These are phyloP conservation scores for Proisotoma minuta DNA, from an alignment of 2,888 invertebrate genomes.

Conservation along the genomic window DNA sequence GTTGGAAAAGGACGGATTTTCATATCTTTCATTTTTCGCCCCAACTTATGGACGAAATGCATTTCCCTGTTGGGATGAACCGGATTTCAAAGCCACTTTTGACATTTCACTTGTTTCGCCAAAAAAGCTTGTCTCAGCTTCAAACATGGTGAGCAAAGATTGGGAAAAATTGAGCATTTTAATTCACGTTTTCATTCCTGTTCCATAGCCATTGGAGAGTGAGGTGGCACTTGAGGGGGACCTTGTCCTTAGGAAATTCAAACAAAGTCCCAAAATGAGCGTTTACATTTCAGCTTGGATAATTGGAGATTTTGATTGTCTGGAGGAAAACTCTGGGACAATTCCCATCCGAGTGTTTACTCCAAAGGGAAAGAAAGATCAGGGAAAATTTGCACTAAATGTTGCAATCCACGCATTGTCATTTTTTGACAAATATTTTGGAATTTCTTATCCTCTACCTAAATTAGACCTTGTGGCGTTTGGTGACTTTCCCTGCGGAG, in stretches of 20 bases:
- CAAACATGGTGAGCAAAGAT: no score
- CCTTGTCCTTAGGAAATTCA: constrained; percentile 55
- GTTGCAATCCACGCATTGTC: constrained; percentile 87
- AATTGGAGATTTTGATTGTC: constrained; percentile 89
- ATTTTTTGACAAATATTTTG: constrained; percentile 90
- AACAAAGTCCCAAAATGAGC: constrained; percentile 86
- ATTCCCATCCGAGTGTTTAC: constrained; percentile 76
- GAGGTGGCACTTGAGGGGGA: not conserved
- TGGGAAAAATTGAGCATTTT: no score
- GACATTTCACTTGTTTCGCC: no score
- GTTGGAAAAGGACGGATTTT: no score
- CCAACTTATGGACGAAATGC: no score
- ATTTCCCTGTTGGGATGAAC: no score
- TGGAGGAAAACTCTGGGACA: constrained; percentile 75
- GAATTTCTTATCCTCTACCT: constrained; percentile 87
- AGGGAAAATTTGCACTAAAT: constrained; percentile 84
- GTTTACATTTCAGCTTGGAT: constrained; percentile 90
- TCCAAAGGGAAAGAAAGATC: constrained; percentile 83
- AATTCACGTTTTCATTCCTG: no score
- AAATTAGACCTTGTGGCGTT: constrained; percentile 95
- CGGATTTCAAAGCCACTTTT: no score
- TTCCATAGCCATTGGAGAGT: no score
- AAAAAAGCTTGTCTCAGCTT: no score
- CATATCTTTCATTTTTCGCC: no score
- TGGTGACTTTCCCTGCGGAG: no score